Evolutionary conservation across 1,140 invertebrate species (phyloP), one percentile per base, ranked within the genome.

Genomic region (Bombus breviceps): DNA sequence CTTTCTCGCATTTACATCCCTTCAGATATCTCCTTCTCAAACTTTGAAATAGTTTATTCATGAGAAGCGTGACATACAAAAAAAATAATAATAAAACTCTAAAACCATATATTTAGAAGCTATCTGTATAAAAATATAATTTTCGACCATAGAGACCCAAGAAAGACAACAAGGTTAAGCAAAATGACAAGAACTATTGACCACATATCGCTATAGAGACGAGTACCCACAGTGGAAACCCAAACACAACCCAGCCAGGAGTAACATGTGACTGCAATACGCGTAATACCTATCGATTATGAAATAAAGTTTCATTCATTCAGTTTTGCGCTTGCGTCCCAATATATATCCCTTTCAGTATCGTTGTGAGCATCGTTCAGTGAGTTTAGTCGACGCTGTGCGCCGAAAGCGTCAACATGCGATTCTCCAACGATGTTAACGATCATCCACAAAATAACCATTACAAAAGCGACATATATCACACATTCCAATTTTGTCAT

Each of bases 401-500:
- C 59, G 3, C 1, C 28, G 22, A 9, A 41, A 3, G 59, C 64
- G 84, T 75, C 28, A 86, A 18, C 72, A 86, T 87, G 85, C 77
- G 39, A 80, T 81, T 75, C 82, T 64, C 13, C 34, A 32, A 80
- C 34, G 22, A 34, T 3, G 3, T 15, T 32, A 32, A 13, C 41
- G 53, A 34, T 59, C 37, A 34, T 8, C 10, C 62, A 25, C 12
- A 13, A 12, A 91, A 86, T 76, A 62, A 59, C 15, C 59, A 53
- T 34, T 88, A 89, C 39, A 59, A 89, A 41, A 68, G 37, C 15
- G 88, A 92, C 41, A 75, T 90, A 59, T 59, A 62, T 28, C 90
- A 88, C 43, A 72, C 86, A 18, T 89, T 89, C 18, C 76, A 90
- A n/a, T 57, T 92, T 2, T 90, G 78, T 32, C 85, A 86, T 15